Base-by-base conservation (phyloP, 2,888 invertebrate species). In the Stegana nigrithorax region DNA sequence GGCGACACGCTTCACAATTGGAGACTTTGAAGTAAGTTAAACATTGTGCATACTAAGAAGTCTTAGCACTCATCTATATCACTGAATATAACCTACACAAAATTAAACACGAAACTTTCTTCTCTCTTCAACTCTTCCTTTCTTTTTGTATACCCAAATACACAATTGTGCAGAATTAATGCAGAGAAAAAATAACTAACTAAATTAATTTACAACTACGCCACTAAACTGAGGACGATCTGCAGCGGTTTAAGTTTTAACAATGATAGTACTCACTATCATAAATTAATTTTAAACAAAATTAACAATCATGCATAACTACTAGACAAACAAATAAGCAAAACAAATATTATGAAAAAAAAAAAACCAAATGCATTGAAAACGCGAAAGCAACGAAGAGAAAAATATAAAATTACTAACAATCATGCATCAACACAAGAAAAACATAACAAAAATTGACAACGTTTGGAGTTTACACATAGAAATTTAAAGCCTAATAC, bases 21-120 rank as follows among this genome's bases (percentile, higher is more conserved):
- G 92, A 80, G 92, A 92, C 86, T 92, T 91, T 85, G 92, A 92
- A 86, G 92, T 92, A 88, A 91, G 91, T 87, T 81, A 47, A 25
- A 21, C 23, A 59, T 39, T 39, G 21, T 5, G 29, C 6, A 32
- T 53, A 8, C 36, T 17, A 44, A 56, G 21, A 10, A 39, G 39
- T 25, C 14, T 25, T 25, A 47, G 21, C 26, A 47, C 32, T 17
- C 47, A 60, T n/a, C n/a, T n/a, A n/a, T n/a, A n/a, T n/a, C n/a
- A n/a, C 39, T 36, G 65, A 55, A 59, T 42, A 68, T 25, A 56
- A 23, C 53, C 58, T 58, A 61, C 32, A 55, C 32, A 36, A 51
- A 51, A 51, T 69, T 78, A 75, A 78, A 64, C 68, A 71, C 73
- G 68, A 36, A 56, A 59, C 63, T 75, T 39, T 73, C 63, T 50